phyloP scores from a whole-genome alignment of 1,140 invertebrate genomes.

The Cyrtorhinus lividipennis region DNA sequence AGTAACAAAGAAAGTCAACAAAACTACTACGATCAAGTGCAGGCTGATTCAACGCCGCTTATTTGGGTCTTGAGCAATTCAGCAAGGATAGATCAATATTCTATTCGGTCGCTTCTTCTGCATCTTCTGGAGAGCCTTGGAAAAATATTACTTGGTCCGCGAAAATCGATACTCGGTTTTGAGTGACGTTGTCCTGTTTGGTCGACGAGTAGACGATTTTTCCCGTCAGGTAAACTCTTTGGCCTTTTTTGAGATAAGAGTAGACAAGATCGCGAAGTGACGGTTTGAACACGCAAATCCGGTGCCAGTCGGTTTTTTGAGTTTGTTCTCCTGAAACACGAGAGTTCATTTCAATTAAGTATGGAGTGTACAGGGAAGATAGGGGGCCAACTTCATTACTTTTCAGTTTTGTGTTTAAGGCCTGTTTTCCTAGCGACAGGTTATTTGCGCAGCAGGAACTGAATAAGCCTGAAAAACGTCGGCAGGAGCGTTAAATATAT shows the following conservation, averaged over 20 bases:
- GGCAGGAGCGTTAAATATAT: no score
- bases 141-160: slow-evolving; percentile 81
- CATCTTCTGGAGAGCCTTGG: slow-evolving; percentile 7
- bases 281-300: slow-evolving; percentile 75
- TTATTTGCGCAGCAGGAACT: no score
- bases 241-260: slow-evolving; percentile 70
- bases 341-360: neutral
- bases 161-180: slow-evolving; percentile 59
- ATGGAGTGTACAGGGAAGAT: neutral
- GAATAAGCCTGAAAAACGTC: no score
- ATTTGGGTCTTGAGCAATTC: no score
- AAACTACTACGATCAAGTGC: no score
- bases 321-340: slow-evolving; percentile 47
- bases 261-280: slow-evolving; percentile 59
- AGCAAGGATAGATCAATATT: no score
- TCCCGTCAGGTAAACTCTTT: slow-evolving; percentile 68
- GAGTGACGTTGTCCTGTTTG: slow-evolving; percentile 54
- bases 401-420: neutral
- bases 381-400: neutral
- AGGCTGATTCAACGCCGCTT: no score
- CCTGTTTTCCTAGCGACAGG: no score
- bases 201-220: slow-evolving; percentile 73
- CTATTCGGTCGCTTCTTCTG: no score
- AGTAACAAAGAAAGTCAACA: no score
- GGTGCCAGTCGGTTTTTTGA: slow-evolving; percentile 83